Base-by-base conservation (phyloP, 2,888 invertebrate genomes). In the Megamerina dolium region DNA sequence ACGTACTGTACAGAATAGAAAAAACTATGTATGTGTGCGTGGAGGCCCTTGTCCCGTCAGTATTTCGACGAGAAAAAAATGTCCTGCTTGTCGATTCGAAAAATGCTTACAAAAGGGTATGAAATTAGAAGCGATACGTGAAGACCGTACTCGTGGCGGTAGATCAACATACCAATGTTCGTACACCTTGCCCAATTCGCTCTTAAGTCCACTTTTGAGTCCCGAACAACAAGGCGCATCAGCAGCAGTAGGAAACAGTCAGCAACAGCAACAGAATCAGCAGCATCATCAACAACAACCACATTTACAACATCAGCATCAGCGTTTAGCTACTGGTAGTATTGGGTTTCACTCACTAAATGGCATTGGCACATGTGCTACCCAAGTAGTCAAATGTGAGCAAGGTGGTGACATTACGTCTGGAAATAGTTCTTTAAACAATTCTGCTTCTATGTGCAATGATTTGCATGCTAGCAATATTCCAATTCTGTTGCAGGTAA, bases 1-100 rank as follows among this genome's bases (percentile, higher is more conserved):
- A 73, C 78, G 96, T 48, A 96, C 95, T 16, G 95, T 96, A n/a
- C 96, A 96, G 74, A 96, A 96, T 70, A 82, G 94, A 56, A 96
- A 96, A 75, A 91, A 92, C 69, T 96, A 95, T 73, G 89, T 92
- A 63, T 96, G 96, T 67, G 76, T 88, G 36, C 77, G 92, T 19
- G 92, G 93, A 2, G 90, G 90, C 1, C 84, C 83, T 56, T 96
- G 96, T 72, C 89, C 89, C 18, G 91, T 96, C 10, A 90, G 90
- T 8, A 88, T 93, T 29, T 85, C 88, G 2, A 95, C 94, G 3
- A 77, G 95, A 47, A 96, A 96, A 68, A 96, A 96, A 70, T 96
- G 96, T 63, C 95, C 96, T 0, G 94, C 95, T 3, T 96, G 96
- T 65, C 80, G 96, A 27, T 96, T 96, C 66, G 91, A 93, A 59